A percentile compares a stretch with the other conserved stretches of the same genome.
These are phyloP conservation scores for Peromyscus attwateri DNA, from an alignment of 2,797 vertebrate genomes.

Conservation along the genomic window DNA sequence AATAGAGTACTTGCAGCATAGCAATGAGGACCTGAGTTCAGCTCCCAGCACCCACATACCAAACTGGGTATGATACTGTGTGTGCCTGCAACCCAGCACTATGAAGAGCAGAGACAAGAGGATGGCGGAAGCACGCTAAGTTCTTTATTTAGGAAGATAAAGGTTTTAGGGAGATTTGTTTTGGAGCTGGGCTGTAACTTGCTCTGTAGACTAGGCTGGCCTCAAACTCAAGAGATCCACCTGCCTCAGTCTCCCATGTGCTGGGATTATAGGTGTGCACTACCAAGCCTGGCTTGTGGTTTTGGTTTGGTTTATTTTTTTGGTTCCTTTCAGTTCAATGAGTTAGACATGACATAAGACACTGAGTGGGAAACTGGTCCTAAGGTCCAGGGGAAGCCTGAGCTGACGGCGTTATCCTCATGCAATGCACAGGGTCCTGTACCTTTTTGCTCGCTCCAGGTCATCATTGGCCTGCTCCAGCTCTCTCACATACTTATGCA, in stretches of 20 bases:
- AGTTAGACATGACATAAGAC: neutral
- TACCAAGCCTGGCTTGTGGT: neutral
- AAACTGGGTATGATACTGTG: neutral
- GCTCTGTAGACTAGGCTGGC: neutral
- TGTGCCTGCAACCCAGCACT: neutral
- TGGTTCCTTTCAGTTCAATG: neutral
- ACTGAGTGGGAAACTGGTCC: neutral
- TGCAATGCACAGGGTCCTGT: slow-evolving; percentile 49
- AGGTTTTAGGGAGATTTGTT: neutral
- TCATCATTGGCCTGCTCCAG: slow-evolving; percentile 99
- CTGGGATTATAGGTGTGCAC: neutral
- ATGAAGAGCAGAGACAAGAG: neutral
- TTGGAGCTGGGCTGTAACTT: neutral
- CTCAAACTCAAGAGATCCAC: neutral
- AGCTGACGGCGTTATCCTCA: neutral
- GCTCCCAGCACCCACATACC: neutral
- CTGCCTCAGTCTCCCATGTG: neutral
- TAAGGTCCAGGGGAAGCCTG: neutral
- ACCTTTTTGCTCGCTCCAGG: slow-evolving; percentile 98
- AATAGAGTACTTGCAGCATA: neutral
- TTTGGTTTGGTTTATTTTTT: neutral
- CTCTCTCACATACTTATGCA: slow-evolving; percentile 98
- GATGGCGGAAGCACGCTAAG: neutral
- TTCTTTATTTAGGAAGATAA: neutral
- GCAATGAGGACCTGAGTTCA: neutral